Evolutionary conservation across 1,140 invertebrate genomes (phyloP), one percentile per base, ranked within the genome.

Genomic region (Eriocheir sinensis): DNA sequence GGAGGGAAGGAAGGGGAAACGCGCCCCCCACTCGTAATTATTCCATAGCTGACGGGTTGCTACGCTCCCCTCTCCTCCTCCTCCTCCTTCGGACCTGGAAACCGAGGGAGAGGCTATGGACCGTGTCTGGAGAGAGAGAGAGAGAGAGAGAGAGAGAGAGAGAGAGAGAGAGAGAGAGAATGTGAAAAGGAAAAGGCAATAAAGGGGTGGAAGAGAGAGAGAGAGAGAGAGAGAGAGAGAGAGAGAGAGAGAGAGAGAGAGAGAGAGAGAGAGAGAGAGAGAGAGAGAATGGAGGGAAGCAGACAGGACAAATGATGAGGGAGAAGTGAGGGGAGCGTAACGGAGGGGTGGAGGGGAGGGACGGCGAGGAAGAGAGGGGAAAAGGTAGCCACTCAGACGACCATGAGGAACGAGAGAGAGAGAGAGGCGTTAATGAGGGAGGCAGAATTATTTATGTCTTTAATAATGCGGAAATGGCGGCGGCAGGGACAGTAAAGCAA

Each of bases 61-160:
- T 72, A 72, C 21, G 60, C 21, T n/a, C 21, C 60, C 27, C n/a
- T n/a, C 27, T 72, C 27, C 60, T 72, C 60, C 60, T 72, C 60
- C 60, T 72, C 60, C 60, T 72, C 60, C 27, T 72, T n/a, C 60
- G 27, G 60, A 21, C 60, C 27, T 72, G 60, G 60, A 72, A 72
- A 72, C 60, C 12, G 60, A 72, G 60, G 60, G 60, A 72, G 60
- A n/a, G 60, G 60, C n/a, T 72, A 72, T 72, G 60, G 27, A 4
- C 27, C 27, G 60, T 27, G 60, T 27, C 21, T 72, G 27, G 21
- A 72, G 60, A 72, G 60, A 72, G 60, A 72, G 60, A 72, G 60
- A 72, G 60, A 72, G 60, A 72, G 60, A 72, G 60, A 72, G 60
- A 72, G 60, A 72, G 60, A 72, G 60, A 72, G 60, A 72, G 60